Conservation (phyloP, 2,888 invertebrate species). For the Agrenia bidenticulata region DNA sequence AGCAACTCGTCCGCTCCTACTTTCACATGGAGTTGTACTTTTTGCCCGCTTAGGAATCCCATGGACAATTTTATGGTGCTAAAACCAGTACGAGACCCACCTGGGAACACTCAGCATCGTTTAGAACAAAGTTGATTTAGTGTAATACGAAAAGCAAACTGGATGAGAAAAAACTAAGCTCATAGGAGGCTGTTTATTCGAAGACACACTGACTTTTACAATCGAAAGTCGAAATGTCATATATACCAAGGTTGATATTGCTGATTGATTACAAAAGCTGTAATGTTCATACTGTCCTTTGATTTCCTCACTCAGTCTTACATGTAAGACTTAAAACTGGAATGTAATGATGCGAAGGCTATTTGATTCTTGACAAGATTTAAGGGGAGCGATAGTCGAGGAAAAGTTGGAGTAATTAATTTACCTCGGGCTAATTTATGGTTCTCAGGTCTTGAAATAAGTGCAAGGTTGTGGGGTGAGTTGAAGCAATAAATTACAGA, state of each 20-base stretch:
- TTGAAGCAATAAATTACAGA: background rate
- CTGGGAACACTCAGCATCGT: slow-evolving; percentile 42
- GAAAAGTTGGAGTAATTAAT: background rate
- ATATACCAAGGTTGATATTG: no score
- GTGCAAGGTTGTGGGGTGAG: background rate
- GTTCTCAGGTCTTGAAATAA: background rate
- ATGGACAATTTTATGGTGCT: slow-evolving; percentile 43
- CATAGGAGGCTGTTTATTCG: no score
- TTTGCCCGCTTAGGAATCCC: slow-evolving; percentile 28
- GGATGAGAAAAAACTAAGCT: slow-evolving; percentile 3
- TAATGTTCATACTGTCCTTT: no score
- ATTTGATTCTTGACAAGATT: no score
- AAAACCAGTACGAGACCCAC: slow-evolving; percentile 35
- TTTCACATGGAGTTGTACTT: background rate
- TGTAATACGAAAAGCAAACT: slow-evolving; percentile 27
- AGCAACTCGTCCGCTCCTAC: slow-evolving; percentile 1
- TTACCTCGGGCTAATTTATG: background rate
- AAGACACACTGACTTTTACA: no score
- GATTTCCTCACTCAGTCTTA: no score
- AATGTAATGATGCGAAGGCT: no score
- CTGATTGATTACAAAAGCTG: no score
- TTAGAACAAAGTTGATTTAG: slow-evolving; percentile 41
- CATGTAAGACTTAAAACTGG: no score
- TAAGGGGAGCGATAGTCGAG: background rate
- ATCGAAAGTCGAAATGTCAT: no score